Conservation (phyloP, 1,140 invertebrate genomes). For the Eulimnadia texana region DNA sequence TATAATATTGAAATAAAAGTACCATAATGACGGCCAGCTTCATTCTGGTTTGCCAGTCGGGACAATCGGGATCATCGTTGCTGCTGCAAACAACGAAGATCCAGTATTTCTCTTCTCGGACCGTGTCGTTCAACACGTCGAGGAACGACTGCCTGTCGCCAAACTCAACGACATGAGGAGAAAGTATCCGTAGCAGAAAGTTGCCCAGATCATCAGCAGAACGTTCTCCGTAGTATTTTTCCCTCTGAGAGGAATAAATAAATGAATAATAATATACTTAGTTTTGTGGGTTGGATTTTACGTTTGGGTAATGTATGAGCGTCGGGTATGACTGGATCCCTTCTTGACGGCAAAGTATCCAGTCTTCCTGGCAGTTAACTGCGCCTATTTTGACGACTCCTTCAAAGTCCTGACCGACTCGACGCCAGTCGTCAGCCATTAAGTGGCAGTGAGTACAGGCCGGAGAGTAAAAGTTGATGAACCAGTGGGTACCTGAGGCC, state of each 20-base stretch:
- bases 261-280: neutral
- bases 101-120: conserved; percentile 20
- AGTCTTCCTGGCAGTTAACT: conserved; percentile 66
- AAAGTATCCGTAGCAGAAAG: conserved; percentile 29
- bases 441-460: conserved; percentile 70
- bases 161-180: conserved; percentile 25
- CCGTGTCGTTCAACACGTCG: conserved; percentile 19
- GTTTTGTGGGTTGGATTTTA: conserved; percentile 19
- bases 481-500: conserved; percentile 52
- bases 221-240: conserved; percentile 31
- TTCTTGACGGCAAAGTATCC: conserved; percentile 47
- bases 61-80: conserved; percentile 35
- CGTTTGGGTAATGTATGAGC: conserved; percentile 39
- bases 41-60: conserved; percentile 34
- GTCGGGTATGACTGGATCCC: conserved; percentile 53
- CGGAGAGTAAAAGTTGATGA: conserved; percentile 74
- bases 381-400: conserved; percentile 57
- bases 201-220: conserved; percentile 28
- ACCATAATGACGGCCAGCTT: conserved; percentile 49
- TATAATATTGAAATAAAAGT: conserved; percentile 24
- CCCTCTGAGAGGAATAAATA: conserved; percentile 25
- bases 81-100: conserved; percentile 34
- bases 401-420: conserved; percentile 52
- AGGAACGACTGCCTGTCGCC: conserved; percentile 20
- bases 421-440: conserved; percentile 60